Conservation (phyloP, 2,888 invertebrate genomes). For the Euzetes globulus region DNA sequence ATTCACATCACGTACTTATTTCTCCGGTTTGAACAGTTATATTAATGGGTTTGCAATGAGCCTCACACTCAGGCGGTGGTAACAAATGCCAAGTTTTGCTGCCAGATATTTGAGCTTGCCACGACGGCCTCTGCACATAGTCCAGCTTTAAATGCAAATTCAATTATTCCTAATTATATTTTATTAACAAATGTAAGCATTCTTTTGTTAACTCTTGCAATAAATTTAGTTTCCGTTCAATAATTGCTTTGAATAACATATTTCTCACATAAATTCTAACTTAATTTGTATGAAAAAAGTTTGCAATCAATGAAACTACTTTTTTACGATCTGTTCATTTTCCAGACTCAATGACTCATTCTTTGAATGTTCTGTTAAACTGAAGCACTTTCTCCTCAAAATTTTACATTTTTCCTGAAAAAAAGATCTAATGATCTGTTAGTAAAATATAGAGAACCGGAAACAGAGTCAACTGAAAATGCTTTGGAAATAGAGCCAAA, state of each 20-base stretch:
- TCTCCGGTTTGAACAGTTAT: constrained; percentile 78
- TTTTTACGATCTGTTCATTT: too few species aligned
- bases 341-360: too few species aligned
- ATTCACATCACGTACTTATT: constrained; percentile 56
- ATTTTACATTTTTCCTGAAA: background rate
- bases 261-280: too few species aligned
- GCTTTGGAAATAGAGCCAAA: background rate
- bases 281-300: too few species aligned
- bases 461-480: background rate
- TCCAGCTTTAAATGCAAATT: constrained; percentile 59
- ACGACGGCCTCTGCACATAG: constrained; percentile 80
- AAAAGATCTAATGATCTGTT: constrained; percentile 1
- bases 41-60: constrained; percentile 62
- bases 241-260: too few species aligned
- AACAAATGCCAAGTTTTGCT: constrained; percentile 74
- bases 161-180: background rate
- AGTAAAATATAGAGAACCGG: background rate
- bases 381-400: background rate
- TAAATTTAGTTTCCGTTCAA: too few species aligned
- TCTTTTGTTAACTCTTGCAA: too few species aligned
- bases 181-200: background rate
- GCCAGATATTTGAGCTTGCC: constrained; percentile 84
- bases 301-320: too few species aligned
- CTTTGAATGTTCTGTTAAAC: background rate
- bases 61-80: constrained; percentile 79